Evolutionary conservation across 2,113 vertebrate genomes (phyloP).

Genomic region (human): GRCh38 chr9:123234001-123234500

Average conservation of each 20-base stretch:
- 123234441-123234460: background rate
- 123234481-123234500: background rate
- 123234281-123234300: constrained; percentile 36
- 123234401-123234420: constrained; percentile 2
- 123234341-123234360: background rate
- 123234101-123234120: no score
- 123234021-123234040: no score
- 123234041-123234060: no score
- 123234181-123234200: no score
- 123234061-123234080: no score
- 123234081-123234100: no score
- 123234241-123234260: constrained; percentile 48
- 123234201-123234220: no score
- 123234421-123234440: background rate
- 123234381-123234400: constrained; percentile 21
- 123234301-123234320: constrained; percentile 30
- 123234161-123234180: no score
- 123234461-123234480: constrained; percentile 30
- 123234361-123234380: background rate
- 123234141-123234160: no score
- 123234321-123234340: constrained; percentile 24
- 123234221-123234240: constrained; percentile 32
- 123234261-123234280: constrained; percentile 42
- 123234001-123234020: no score
- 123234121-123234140: no score